Conservation (phyloP, 2,888 invertebrate species). For the Microplitis deprimator region DNA sequence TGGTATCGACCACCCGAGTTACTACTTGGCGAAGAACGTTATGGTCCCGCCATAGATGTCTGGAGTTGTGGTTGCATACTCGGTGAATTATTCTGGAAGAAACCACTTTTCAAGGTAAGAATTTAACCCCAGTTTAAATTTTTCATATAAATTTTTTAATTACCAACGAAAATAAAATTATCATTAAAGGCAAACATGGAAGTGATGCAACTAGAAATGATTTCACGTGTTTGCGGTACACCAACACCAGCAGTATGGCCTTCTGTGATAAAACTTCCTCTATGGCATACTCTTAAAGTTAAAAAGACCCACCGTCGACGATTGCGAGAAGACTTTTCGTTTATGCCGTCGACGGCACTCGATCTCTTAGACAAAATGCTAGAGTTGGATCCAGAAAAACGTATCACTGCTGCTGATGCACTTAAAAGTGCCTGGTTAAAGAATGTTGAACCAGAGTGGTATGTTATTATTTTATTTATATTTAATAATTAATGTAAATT, state of each 20-base stretch:
- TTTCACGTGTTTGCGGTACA: conserved; percentile 94
- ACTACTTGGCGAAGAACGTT: conserved; percentile 95
- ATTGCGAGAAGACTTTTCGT: conserved; percentile 93
- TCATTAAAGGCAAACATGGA: conserved; percentile 86
- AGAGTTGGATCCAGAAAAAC: conserved; percentile 92
- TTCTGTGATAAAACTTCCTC: conserved; percentile 91
- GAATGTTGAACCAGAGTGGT: conserved; percentile 92
- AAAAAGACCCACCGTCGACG: conserved; percentile 91
- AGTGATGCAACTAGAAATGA: conserved; percentile 93
- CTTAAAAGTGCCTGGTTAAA: conserved; percentile 93
- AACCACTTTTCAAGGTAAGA: conserved; percentile 92
- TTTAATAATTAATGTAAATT: conserved; percentile 32
- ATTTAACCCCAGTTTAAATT: conserved; percentile 14
- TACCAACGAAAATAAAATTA: not conserved
- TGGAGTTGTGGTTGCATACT: conserved; percentile 99
- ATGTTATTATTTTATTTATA: conserved; percentile 40
- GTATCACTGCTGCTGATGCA: conserved; percentile 95
- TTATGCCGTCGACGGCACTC: conserved; percentile 90
- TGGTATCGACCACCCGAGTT: conserved; percentile 99
- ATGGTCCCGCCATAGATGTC: conserved; percentile 97
- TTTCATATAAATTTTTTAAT: not conserved
- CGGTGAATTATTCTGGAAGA: conserved; percentile 96
- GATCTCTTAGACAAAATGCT: conserved; percentile 96
- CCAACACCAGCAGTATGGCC: conserved; percentile 98
- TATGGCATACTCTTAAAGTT: conserved; percentile 92